Evolutionary conservation across 2,113 vertebrate species (phyloP).

Genomic region (Thinocorus orbignyianus): DNA sequence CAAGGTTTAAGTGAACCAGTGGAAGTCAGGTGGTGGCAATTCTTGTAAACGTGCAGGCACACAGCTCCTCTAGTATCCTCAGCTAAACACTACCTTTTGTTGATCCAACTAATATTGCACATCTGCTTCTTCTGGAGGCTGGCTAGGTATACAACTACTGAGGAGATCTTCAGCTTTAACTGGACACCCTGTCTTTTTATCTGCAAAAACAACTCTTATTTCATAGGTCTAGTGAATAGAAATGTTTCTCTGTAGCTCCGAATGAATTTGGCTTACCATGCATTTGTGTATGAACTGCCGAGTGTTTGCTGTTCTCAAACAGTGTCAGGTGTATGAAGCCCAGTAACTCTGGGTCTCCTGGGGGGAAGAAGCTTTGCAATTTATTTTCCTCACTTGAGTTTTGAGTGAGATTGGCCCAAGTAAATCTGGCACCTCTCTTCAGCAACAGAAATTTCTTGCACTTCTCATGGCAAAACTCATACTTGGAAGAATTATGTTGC

Average conservation of each 20-base stretch:
- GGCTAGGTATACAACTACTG: not conserved
- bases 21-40: not conserved
- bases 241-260: not conserved
- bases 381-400: slow-evolving; percentile 9
- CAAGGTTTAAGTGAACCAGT: not conserved
- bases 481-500: slow-evolving; percentile 66
- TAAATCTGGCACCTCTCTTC: slow-evolving; percentile 18
- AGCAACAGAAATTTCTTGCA: not conserved
- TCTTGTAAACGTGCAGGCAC: not conserved
- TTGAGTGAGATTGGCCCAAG: not conserved
- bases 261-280: not conserved
- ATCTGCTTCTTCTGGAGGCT: not conserved
- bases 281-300: not conserved
- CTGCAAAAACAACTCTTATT: not conserved
- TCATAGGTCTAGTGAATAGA: not conserved
- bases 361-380: not conserved
- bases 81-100: not conserved
- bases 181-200: not conserved
- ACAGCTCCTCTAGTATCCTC: not conserved
- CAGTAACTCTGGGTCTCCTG: not conserved
- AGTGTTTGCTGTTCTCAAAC: not conserved
- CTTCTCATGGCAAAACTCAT: slow-evolving; percentile 38
- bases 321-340: not conserved
- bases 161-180: not conserved
- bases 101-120: not conserved